These are phyloP conservation scores for Spodoptera litura DNA, from an alignment of 1,140 invertebrate genomes.

Conservation along the genomic window DNA sequence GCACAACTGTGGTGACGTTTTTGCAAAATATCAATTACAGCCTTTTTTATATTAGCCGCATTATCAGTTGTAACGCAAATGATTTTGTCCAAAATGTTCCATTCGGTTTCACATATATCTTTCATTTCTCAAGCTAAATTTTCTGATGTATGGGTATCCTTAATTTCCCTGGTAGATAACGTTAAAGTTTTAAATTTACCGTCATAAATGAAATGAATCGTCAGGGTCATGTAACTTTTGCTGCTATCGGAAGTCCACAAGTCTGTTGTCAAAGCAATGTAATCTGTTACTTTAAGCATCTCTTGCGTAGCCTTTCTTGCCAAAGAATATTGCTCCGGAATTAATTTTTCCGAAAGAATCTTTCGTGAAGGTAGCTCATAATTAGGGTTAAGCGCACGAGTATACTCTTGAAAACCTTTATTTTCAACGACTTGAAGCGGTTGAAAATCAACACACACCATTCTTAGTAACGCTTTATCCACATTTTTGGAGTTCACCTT, in stretches of 20 bases:
- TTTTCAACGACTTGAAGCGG: constrained; percentile 42
- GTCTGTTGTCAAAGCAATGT: constrained; percentile 46
- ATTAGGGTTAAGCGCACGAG: constrained; percentile 49
- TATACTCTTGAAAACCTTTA: constrained; percentile 47
- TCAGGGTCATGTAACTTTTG: constrained; percentile 41
- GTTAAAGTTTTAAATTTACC: constrained; percentile 38
- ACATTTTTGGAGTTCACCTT: constrained; percentile 39
- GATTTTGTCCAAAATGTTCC: constrained; percentile 27
- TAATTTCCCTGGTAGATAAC: constrained; percentile 47
- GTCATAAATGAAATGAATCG: constrained; percentile 41
- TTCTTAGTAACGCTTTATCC: constrained; percentile 46
- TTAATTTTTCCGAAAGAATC: constrained; percentile 26
- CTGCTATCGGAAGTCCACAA: constrained; percentile 40
- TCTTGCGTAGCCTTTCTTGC: constrained; percentile 47
- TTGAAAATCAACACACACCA: constrained; percentile 46
- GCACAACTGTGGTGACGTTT: constrained; percentile 29
- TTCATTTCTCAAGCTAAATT: constrained; percentile 45
- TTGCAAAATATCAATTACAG: constrained; percentile 22
- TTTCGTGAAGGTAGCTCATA: constrained; percentile 41
- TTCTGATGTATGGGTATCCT: constrained; percentile 42
- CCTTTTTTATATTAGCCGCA: constrained; percentile 35
- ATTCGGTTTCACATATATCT: constrained; percentile 45
- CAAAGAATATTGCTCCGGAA: constrained; percentile 39
- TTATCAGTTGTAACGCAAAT: constrained; percentile 27
- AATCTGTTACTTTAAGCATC: constrained; percentile 49